Base-by-base conservation (phyloP, 2,113 vertebrate genomes). In the Gopherus flavomarginatus region DNA sequence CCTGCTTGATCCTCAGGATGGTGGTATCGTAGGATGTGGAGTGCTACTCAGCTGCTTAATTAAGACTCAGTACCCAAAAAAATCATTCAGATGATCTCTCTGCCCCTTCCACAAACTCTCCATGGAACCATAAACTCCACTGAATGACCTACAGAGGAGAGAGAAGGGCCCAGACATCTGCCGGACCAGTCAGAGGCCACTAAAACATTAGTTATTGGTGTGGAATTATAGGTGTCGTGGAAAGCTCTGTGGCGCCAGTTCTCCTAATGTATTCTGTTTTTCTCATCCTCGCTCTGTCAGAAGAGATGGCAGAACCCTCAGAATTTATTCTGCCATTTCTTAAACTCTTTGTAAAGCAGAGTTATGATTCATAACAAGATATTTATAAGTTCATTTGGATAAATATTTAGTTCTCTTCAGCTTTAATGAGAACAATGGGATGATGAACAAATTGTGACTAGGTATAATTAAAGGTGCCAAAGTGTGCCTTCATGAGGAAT, bases 381-480 rank as follows among this genome's bases (percentile, higher is more conserved):
- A 92, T 92, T 94, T 96, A 96, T 96, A 95, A 86, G 89, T 95
- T 89, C 57, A 69, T 92, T n/a, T 87, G 85, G 83, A 83, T 97
- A 97, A 97, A 97, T 97, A 96, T 97, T 96, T 97, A 80, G 93
- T 97, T 93, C 85, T 94, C 92, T 89, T 88, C 50, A 90, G 79
- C 85, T 89, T 85, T 91, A 57, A 91, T 53, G 83, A 97, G 94
- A 93, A 95, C 92, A 90, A 94, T 94, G 93, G 94, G 59, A 81
- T 94, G 91, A 95, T 97, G 94, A 96, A 88, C 85, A 96, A 87
- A 96, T 95, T 97, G 94, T 97, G 97, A 97, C 96, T 96, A 96
- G 96, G 90, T 92, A 95, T 87, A 92, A 95, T 95, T 96, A 97
- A 96, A 94, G 94, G 62, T 83, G 72, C 81, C 80, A 90, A 83